Evolutionary conservation across 2,113 vertebrate species (phyloP).

Genomic region (Clarias gariepinus): DNA sequence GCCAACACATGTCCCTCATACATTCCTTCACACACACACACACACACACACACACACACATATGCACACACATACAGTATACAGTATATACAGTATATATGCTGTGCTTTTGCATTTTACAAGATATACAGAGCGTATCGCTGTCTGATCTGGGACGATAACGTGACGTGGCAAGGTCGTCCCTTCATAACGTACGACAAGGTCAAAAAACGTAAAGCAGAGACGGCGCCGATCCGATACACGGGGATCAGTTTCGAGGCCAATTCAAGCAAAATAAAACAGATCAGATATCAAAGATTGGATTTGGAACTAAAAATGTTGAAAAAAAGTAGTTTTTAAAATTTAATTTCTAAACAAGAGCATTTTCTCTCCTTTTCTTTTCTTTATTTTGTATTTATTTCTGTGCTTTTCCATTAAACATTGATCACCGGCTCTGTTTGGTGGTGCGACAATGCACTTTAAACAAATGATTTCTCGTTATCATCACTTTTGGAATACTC

Average conservation of each 20-base stretch:
- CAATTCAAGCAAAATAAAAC: background rate
- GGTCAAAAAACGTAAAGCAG: background rate
- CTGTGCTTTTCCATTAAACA: too few relatives aligned
- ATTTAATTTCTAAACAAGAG: too few relatives aligned
- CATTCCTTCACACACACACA: background rate
- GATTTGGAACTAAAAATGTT: background rate
- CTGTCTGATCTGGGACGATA: constrained; percentile 3
- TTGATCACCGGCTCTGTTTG: too few relatives aligned
- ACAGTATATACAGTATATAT: background rate
- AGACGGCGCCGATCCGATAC: background rate
- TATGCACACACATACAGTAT: background rate
- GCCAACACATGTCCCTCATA: constrained; percentile 67
- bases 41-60: background rate
- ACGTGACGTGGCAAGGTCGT: background rate
- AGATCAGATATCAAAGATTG: background rate
- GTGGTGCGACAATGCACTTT: too few relatives aligned
- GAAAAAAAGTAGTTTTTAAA: too few relatives aligned
- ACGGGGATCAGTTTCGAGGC: background rate
- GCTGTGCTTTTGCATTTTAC: background rate
- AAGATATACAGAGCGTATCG: background rate
- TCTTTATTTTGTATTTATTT: too few relatives aligned
- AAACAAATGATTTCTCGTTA: too few relatives aligned
- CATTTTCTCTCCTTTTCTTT: too few relatives aligned
- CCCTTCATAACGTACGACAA: background rate
- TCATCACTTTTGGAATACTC: too few relatives aligned